Base-by-base conservation (phyloP, 2,888 invertebrate genomes). In the Lypha dubia region DNA sequence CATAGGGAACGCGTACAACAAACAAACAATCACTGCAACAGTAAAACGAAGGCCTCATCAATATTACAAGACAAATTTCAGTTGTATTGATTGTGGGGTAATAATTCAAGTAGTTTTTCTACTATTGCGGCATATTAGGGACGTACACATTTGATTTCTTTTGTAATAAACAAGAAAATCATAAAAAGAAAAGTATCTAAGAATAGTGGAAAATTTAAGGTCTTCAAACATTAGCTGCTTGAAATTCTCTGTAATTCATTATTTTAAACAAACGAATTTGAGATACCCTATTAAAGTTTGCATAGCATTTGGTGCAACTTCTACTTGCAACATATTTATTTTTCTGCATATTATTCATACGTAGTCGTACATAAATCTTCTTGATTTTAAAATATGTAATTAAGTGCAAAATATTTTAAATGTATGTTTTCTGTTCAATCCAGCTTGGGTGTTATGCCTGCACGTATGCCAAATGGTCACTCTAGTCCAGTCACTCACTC, bases 51-150 rank as follows among this genome's bases (percentile, higher is more conserved):
- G 68, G 82, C 46, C 73, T 80, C 79, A 80, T 84, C 76, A 76
- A 76, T 80, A 84, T 71, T 79, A 32, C 63, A 84, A 79, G 83
- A 84, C 83, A 84, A 84, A 84, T 84, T 80, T 84, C 76, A 62
- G 71, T 84, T 84, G 76, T 84, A 70, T 32, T 22, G 62, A 60
- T 49, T 60, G 60, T 58, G 24, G 73, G 51, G 67, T 68, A 80
- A 80, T 84, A 80, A 80, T 73, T 80, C 62, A 76, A 51, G 53
- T 46, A 62, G 67, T 58, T 60, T 68, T 51, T 71, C 49, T 58
- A 35, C 53, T 62, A 70, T 32, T 44, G 53, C 32, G 13, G 2
- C 11, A n/a, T 20, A 63, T 15, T 63, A 70, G 22, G 62, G 46
- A 0, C 13, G 58, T 17, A 0, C 49, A 20, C 17, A 13, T n/a